phyloP scores from a whole-genome alignment of 2,888 invertebrate species.

The Drosophila niveifrons region DNA sequence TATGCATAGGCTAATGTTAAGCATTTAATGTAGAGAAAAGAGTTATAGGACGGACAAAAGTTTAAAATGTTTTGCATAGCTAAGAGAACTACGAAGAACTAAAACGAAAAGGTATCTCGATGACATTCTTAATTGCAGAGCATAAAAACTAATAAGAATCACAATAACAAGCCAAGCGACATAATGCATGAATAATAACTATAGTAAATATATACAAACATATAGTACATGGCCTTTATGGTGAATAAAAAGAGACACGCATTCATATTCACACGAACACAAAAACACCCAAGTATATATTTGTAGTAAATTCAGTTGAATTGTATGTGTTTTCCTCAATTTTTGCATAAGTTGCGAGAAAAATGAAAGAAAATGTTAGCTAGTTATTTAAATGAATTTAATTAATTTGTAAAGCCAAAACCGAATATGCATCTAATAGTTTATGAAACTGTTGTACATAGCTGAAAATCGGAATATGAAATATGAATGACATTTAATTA shows the following conservation, averaged over 20 bases:
- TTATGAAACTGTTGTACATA: constrained; percentile 79
- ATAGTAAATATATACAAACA: constrained; percentile 23
- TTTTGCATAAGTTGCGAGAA: constrained; percentile 58
- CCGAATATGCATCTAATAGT: constrained; percentile 62
- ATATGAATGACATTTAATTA: constrained; percentile 44
- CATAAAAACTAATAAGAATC: constrained; percentile 14
- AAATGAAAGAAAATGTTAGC: constrained; percentile 67
- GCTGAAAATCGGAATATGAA: constrained; percentile 56
- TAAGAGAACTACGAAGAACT: constrained; percentile 15
- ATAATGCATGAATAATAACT: constrained; percentile 25
- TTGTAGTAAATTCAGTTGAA: constrained; percentile 58
- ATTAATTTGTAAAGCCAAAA: constrained; percentile 56
- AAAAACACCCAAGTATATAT: constrained; percentile 32
- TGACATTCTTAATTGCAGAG: constrained; percentile 14
- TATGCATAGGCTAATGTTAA: constrained; percentile 61
- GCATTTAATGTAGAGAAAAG: constrained; percentile 63
- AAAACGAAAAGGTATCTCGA: constrained; percentile 16
- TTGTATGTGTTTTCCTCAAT: constrained; percentile 59
- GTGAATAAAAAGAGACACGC: constrained; percentile 15
- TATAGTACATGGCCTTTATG: constrained; percentile 57
- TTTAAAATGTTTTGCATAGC: constrained; percentile 58
- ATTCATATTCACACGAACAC: constrained; percentile 18
- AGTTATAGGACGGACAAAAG: not conserved
- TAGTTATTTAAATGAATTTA: constrained; percentile 77
- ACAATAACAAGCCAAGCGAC: constrained; percentile 15